These are phyloP conservation scores for Cheiracanthium punctorium DNA, from an alignment of 2,888 invertebrate species.

Conservation along the genomic window DNA sequence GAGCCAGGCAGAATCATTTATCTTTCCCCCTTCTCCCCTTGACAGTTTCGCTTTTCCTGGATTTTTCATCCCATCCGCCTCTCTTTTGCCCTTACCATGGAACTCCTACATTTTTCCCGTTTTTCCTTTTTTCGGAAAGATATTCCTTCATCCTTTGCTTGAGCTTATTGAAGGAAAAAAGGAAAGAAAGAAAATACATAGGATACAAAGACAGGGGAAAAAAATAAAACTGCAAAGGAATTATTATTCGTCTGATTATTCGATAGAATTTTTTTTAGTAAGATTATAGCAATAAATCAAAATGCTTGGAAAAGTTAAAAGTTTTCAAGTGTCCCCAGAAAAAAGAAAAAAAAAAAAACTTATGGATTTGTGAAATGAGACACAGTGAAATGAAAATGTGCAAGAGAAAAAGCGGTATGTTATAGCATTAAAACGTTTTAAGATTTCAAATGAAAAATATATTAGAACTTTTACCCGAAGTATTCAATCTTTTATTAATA, in stretches of 20 bases:
- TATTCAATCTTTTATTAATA: too few relatives aligned
- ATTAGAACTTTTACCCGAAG: too few relatives aligned
- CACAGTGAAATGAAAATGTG: too few relatives aligned
- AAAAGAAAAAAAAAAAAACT: too few relatives aligned
- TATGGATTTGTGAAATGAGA: too few relatives aligned
- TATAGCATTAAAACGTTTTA: too few relatives aligned
- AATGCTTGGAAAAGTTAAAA: too few relatives aligned
- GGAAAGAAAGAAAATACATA: not conserved
- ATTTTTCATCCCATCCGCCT: constrained; percentile 2
- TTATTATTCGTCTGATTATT: constrained; percentile 13
- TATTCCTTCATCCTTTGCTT: constrained; percentile 16
- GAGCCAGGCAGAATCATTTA: constrained; percentile 34
- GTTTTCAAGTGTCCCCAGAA: too few relatives aligned
- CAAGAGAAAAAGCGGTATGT: too few relatives aligned
- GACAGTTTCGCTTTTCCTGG: constrained; percentile 45
- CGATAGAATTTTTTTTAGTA: not conserved
- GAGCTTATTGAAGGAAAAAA: not conserved
- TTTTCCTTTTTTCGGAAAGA: not conserved
- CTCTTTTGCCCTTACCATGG: constrained; percentile 14
- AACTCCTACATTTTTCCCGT: constrained; percentile 4
- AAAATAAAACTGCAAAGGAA: not conserved
- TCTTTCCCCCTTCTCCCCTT: constrained; percentile 45
- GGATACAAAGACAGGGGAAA: not conserved
- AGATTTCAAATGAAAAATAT: too few relatives aligned
- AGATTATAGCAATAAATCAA: not conserved